These are phyloP conservation scores for Melanotaenia parkinsoni DNA, from an alignment of 2,797 vertebrate genomes.

Conservation along the genomic window DNA sequence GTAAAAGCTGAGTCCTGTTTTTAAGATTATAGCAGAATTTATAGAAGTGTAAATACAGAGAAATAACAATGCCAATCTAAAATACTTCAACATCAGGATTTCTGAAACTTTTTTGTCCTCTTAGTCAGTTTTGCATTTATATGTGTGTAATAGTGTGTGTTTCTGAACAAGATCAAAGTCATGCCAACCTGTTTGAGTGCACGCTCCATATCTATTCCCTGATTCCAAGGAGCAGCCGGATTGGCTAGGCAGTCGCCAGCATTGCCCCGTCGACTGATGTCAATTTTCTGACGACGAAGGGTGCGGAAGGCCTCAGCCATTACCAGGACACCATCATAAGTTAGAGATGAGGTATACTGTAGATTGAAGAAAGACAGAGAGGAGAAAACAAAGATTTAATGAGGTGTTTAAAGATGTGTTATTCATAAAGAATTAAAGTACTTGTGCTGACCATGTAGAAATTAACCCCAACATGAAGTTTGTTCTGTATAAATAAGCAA, in stretches of 20 bases:
- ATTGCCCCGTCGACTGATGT: constrained; percentile 96
- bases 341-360: constrained; percentile 96
- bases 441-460: too few relatives aligned
- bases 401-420: too few relatives aligned
- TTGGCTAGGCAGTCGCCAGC: constrained; percentile 98
- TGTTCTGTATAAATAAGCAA: too few relatives aligned
- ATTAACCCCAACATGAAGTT: too few relatives aligned
- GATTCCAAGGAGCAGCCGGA: constrained; percentile 97
- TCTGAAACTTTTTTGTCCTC: neutral
- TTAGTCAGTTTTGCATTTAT: neutral
- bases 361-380: neutral
- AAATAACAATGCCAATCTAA: neutral
- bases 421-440: too few relatives aligned
- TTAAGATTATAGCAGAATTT: neutral
- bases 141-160: neutral
- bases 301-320: constrained; percentile 98
- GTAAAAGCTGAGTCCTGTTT: neutral
- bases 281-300: constrained; percentile 95
- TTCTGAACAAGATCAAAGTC: constrained; percentile 9
- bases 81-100: neutral
- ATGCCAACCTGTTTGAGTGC: constrained; percentile 93
- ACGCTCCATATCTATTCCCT: constrained; percentile 98
- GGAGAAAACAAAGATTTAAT: neutral
- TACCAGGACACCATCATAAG: constrained; percentile 96
- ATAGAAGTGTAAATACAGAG: neutral